Evolutionary conservation across 2,888 invertebrate genomes (phyloP), one percentile per base, ranked within the genome.

Genomic region (Zhuqinia jingwanae): DNA sequence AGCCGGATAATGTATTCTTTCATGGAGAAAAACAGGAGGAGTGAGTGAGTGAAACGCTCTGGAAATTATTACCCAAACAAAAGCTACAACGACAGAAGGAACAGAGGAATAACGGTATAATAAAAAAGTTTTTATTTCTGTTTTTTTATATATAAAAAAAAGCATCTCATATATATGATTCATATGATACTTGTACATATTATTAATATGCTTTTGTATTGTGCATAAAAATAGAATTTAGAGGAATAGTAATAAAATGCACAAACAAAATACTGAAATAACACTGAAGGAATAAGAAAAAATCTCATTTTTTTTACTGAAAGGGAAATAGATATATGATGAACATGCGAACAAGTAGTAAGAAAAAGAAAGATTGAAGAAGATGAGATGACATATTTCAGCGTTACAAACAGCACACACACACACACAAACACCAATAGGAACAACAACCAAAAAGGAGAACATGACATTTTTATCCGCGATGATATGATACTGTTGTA

Each of bases 1-100:
- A 81, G 70, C 58, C 73, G 81, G 81, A 81, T 81, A 53, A 80
- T 53, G 60, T 25, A 81, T 58, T 73, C 79, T n/a, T 80, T 50
- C 81, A 73, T 81, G 81, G 81, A 63, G 82, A 82, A 75, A 60
- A 82, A 63, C 60, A 75, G 75, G 63, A 60, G 50, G 75, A 82
- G 60, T 79, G 78, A 56, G 20, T 56, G 56, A 56, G 56, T 56
- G 56, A 56, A 82, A 82, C 75, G 45, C 42, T 25, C 82, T 82
- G 82, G 82, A 82, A 82, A 60, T 63, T 63, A 82, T 82, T 81
- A 47, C 70, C 70, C 50, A 50, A 70, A 70, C 65, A 63, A 56
- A 68, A 30, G 42, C 11, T 8, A 53, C 25, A 77, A 56, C 13
- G 60, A 22, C 5, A 58, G n/a, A 22, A 22, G 63, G 45, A 6